Percentiles rank a stretch among this genome's conserved stretches.
Evolutionary conservation across 1,140 invertebrate species (phyloP).

Genomic region (Papilio helenus): DNA sequence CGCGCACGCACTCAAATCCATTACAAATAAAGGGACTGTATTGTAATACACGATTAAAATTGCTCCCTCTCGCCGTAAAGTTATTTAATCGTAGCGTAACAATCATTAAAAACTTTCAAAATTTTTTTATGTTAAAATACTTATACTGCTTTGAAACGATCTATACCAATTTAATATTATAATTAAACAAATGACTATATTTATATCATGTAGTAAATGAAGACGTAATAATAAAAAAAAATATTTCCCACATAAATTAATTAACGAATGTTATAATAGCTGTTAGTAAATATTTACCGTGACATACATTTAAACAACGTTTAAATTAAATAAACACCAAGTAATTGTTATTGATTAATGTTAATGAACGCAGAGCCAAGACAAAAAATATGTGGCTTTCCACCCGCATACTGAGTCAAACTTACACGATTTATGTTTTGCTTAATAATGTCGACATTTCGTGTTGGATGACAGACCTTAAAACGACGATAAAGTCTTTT

Average conservation of each 20-base stretch:
- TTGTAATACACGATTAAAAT: conserved; percentile 34
- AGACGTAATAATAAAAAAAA: neutral
- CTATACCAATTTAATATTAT: neutral
- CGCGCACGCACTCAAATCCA: conserved; percentile 59
- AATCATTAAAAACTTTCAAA: neutral
- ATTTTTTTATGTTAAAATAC: neutral
- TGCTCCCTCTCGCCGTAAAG: neutral
- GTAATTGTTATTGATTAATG: conserved; percentile 49
- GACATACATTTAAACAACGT: conserved; percentile 18
- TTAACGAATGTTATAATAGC: neutral
- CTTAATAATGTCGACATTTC: conserved; percentile 19
- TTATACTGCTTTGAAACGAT: neutral
- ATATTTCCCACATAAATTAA: neutral
- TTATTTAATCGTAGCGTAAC: conserved; percentile 14
- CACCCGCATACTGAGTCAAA: conserved; percentile 55
- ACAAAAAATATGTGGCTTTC: conserved; percentile 45
- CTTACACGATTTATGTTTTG: conserved; percentile 34
- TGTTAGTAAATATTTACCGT: neutral
- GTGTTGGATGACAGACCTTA: conserved; percentile 15
- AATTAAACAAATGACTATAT: too few species aligned
- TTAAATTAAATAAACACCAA: conserved; percentile 41
- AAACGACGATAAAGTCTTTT: neutral
- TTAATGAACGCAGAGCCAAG: conserved; percentile 53
- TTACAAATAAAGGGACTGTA: conserved; percentile 59
- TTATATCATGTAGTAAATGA: neutral